Evolutionary conservation across 2,113 vertebrate genomes (phyloP), one percentile per base, ranked within the genome.

Genomic region (Narcine bancroftii): DNA sequence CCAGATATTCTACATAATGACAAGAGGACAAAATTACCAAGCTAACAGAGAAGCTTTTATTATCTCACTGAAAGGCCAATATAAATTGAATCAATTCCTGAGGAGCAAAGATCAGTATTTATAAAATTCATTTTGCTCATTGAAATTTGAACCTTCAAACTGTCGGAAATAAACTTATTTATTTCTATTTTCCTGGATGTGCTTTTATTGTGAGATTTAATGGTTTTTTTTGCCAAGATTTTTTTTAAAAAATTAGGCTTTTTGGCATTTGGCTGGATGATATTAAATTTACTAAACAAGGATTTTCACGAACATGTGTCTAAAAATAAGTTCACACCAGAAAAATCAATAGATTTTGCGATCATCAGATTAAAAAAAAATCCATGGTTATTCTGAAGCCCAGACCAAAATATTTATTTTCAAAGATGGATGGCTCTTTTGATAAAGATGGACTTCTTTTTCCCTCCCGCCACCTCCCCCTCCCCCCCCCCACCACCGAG

Each of bases 11-110:
- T 21, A 71, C 42, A 69, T 69, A 91, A 69, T 66, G 63, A 33
- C 89, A 91, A 89, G 42, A 39, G 63, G 89, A 69, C 65, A 91
- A 91, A 91, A 33, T 91, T 69, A 69, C 65, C 39, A 47, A 47
- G 66, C 79, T 19, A 47, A 53, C 36, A 69, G 65, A 36, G 4
- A 69, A 47, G 65, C 87, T 56, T 13, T 11, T 33, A 89, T 65
- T 39, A 65, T 63, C 3, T 13, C 60, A 42, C 60, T 10, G 39
- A 7, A 56, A 66, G 56, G 85, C 85, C 2, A 24, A 42, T 89
- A 89, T 89, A 65, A 66, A 89, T 10, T 42, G 24, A 45, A 89
- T 83, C 29, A 66, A 3, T 89, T 89, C n/a, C 39, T 5, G 85
- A 66, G 60, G 63, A 45, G 13, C 60, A 53, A 10, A 10, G 65